Base-by-base conservation (phyloP, 1,140 invertebrate genomes). In the Penaeus vannamei region DNA sequence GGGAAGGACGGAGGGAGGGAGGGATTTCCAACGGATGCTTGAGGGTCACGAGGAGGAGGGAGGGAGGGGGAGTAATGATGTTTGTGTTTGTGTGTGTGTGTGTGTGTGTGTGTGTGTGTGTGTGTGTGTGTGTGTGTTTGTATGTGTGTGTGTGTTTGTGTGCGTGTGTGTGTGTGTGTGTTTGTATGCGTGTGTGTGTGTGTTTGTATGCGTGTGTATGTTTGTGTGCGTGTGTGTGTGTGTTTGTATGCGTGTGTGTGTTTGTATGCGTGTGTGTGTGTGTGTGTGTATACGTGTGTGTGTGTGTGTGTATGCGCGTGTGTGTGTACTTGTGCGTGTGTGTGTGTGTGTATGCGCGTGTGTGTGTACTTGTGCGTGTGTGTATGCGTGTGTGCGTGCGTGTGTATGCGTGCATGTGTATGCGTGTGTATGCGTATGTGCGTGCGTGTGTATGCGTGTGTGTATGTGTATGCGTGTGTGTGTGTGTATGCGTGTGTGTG, bases 161-260 rank as follows among this genome's bases (percentile, higher is more conserved):
- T 66, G 64, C 7, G 64, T 66, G 64, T 66, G 64, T 66, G 64
- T 66, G 64, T 66, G 64, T 66, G 64, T 66, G 64, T 66, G 64
- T 66, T 2, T 66, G 64, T 66, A 7, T 66, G 64, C 7, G 64
- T 66, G 64, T 66, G 64, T 66, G 64, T 66, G 64, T 66, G 64
- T 66, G 64, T 66, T 2, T 66, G 64, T 66, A 7, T 66, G 64
- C 7, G 64, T 66, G 64, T 66, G 64, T 66, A 7, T 66, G 64
- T 66, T 2, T 66, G 64, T 66, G 64, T 66, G 22, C 7, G 26
- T 66, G 26, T 66, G 64, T 66, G 64, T 66, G 64, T 66, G 64
- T 66, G 64, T 7, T 3, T 66, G 2, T 66, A 7, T 7, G 64
- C 14, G 64, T 66, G 64, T 66, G 64, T 66, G 64, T 66, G 64